A percentile compares a stretch with the other conserved stretches of the same genome.
Evolutionary conservation across 2,888 invertebrate species (phyloP).

Genomic region (Venusia cambrica): DNA sequence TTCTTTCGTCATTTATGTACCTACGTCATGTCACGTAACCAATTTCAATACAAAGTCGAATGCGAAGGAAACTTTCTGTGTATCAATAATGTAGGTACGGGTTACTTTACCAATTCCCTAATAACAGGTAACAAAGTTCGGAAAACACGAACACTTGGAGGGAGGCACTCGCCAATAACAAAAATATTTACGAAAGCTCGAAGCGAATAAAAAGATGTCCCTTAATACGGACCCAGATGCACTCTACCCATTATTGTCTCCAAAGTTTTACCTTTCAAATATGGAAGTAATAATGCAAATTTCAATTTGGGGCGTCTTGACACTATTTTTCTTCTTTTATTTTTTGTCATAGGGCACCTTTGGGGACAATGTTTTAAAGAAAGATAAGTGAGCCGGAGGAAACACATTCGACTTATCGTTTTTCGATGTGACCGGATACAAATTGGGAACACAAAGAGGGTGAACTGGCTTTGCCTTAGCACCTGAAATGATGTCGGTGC

Average conservation of each 20-base stretch:
- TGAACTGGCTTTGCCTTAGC: constrained; percentile 29
- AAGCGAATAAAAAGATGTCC: constrained; percentile 77
- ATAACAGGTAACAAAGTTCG: constrained; percentile 46
- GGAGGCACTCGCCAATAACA: constrained; percentile 66
- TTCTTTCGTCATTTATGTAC: too few species aligned
- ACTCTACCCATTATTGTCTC: constrained; percentile 72
- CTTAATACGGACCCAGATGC: constrained; percentile 74
- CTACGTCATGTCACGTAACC: constrained; percentile 30
- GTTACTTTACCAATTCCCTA: constrained; percentile 55
- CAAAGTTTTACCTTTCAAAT: constrained; percentile 59
- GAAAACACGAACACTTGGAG: constrained; percentile 41
- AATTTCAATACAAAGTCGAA: constrained; percentile 34
- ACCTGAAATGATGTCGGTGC: constrained; percentile 21
- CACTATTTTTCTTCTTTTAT: constrained; percentile 56
- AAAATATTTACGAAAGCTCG: constrained; percentile 76
- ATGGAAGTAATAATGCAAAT: constrained; percentile 72
- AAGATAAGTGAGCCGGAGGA: constrained; percentile 53
- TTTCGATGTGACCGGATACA: constrained; percentile 37
- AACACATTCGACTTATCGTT: constrained; percentile 39
- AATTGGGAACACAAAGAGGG: constrained; percentile 30
- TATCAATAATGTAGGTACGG: constrained; percentile 60
- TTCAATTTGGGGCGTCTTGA: constrained; percentile 45
- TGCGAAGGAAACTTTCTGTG: constrained; percentile 22
- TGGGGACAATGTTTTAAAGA: constrained; percentile 68
- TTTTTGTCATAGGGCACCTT: constrained; percentile 52